Percentiles rank a stretch among this genome's conserved stretches.
Evolutionary conservation across 2,113 vertebrate species (phyloP).

Genomic region (Coreoperca whiteheadi): DNA sequence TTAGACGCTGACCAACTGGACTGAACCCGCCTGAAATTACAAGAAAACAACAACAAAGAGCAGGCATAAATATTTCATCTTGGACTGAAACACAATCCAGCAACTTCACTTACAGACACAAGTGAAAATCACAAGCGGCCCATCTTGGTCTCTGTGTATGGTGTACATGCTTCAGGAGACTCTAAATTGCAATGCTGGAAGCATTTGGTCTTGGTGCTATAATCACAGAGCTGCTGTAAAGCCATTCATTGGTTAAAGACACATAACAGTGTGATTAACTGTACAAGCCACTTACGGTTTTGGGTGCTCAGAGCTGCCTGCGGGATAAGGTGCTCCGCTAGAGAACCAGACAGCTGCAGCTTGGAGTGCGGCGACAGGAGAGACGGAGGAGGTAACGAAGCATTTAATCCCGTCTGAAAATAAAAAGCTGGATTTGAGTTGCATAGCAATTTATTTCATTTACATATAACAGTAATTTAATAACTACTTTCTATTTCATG

Average conservation of each 20-base stretch:
- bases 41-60: constrained; percentile 50
- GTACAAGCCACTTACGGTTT: constrained; percentile 81
- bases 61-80: background rate
- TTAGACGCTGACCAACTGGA: constrained; percentile 85
- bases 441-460: background rate
- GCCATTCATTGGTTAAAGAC: constrained; percentile 11
- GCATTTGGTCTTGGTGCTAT: background rate
- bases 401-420: constrained; percentile 85
- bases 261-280: constrained; percentile 34
- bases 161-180: constrained; percentile 40
- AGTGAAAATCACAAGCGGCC: constrained; percentile 46
- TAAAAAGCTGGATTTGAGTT: constrained; percentile 80
- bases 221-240: background rate
- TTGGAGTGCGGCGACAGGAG: constrained; percentile 87
- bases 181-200: constrained; percentile 1
- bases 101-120: constrained; percentile 29
- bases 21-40: constrained; percentile 87
- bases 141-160: constrained; percentile 44
- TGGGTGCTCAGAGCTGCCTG: constrained; percentile 80
- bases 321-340: constrained; percentile 79
- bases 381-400: constrained; percentile 86
- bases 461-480: background rate
- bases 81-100: background rate
- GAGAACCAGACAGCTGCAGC: constrained; percentile 79
- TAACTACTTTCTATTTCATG: background rate